Evolutionary conservation across 2,113 vertebrate genomes (phyloP).

Genomic region (Cricetomys ansorgei): DNA sequence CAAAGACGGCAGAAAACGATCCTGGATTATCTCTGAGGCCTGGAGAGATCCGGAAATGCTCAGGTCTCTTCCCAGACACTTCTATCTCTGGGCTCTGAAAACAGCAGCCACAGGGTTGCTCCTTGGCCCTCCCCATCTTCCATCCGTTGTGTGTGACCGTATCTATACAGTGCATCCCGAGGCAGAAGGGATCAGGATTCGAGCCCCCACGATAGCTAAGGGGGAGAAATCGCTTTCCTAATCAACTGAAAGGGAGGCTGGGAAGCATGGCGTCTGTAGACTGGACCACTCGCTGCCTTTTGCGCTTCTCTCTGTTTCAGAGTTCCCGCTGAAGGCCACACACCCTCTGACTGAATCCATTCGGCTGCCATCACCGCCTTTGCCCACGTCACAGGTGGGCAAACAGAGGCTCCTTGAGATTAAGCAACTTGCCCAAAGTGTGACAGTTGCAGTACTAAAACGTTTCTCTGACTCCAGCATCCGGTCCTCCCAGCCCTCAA

Average conservation of each 20-base stretch:
- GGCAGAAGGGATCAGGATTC: neutral
- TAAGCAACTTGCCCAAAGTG: neutral
- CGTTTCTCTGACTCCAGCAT: neutral
- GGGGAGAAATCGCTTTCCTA: neutral
- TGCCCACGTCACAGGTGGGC: neutral
- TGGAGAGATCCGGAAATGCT: neutral
- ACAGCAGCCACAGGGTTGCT: neutral
- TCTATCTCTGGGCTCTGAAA: neutral
- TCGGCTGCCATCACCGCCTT: neutral
- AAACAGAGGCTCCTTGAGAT: neutral
- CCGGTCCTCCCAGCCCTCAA: neutral
- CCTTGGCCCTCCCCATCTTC: rapidly evolving
- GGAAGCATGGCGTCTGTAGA: neutral
- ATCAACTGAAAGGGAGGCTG: neutral
- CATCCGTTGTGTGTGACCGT: neutral
- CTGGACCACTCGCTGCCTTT: neutral
- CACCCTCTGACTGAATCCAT: neutral
- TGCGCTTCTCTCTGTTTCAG: neutral
- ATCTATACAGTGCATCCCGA: rapidly evolving
- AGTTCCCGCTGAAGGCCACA: neutral
- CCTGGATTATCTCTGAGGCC: neutral
- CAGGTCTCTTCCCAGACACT: neutral
- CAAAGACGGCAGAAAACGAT: neutral
- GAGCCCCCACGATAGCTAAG: neutral
- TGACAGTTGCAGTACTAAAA: neutral